phyloP scores from a whole-genome alignment of 2,888 invertebrate genomes.

The Cataglyphis rosenhaueri region DNA sequence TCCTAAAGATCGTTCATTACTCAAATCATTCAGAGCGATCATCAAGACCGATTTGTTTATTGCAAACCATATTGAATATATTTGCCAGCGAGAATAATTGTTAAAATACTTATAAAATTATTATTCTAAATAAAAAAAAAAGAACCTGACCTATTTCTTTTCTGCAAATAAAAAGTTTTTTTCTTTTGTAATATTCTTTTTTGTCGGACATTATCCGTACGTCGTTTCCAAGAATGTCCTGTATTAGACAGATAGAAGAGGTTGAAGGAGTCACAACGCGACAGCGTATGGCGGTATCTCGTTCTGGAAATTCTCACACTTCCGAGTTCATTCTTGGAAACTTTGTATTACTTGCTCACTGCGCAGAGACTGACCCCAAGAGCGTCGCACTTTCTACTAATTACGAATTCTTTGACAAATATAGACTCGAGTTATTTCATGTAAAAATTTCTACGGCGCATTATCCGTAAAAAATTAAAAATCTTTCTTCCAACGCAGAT shows the following conservation, averaged over 20 bases:
- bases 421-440: not conserved
- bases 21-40: not conserved
- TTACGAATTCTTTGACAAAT: conserved; percentile 38
- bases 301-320: conserved; percentile 35
- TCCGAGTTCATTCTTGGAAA: conserved; percentile 45
- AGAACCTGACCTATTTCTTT: not conserved
- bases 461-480: not conserved
- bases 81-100: not conserved
- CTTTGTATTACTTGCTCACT: conserved; percentile 55
- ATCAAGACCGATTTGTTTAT: not conserved
- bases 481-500: not conserved
- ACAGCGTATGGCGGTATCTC: conserved; percentile 19
- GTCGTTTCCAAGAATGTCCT: conserved; percentile 17
- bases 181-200: not conserved
- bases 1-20: conserved; percentile 13
- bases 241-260: conserved; percentile 12
- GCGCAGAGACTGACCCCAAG: not conserved
- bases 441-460: conserved; percentile 25
- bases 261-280: conserved; percentile 15
- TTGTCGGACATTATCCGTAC: not conserved
- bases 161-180: not conserved
- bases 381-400: conserved; percentile 9
- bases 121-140: no score
- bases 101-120: not conserved
- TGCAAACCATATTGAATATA: not conserved